Evolutionary conservation across 2,113 vertebrate species (phyloP).

Genomic region (Tupaia tana): DNA sequence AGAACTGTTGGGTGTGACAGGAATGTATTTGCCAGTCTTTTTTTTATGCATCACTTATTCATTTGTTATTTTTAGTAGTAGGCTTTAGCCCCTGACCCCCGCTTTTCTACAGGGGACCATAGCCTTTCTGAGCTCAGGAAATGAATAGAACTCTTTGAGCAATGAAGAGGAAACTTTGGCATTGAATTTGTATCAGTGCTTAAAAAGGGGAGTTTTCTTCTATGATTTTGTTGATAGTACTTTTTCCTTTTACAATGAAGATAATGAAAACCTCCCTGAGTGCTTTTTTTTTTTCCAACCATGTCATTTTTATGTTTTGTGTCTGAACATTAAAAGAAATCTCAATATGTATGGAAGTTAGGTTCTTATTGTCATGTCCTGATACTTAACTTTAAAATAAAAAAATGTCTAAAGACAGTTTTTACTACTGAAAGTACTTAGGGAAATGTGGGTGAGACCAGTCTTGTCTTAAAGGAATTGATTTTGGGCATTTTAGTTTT

Average conservation of each 20-base stretch:
- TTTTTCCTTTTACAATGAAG: conserved; percentile 25
- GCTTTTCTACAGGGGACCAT: background rate
- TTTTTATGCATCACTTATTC: background rate
- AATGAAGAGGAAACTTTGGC: background rate
- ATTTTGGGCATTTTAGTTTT: conserved; percentile 82
- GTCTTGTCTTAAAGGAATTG: conserved; percentile 78
- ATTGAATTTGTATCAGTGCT: background rate
- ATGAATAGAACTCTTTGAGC: background rate
- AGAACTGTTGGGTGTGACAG: background rate
- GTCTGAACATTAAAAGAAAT: background rate
- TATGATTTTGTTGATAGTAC: conserved; percentile 34
- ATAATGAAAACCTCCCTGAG: background rate
- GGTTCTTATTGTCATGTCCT: conserved; percentile 70
- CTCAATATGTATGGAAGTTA: conserved; percentile 61
- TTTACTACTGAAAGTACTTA: conserved; percentile 77
- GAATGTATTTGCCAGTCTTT: background rate
- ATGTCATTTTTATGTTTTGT: background rate
- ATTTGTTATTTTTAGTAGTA: conserved; percentile 35
- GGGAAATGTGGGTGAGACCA: conserved; percentile 64
- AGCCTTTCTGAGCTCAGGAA: conserved; percentile 4
- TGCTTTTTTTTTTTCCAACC: background rate
- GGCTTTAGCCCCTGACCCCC: too few species aligned
- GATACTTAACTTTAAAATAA: conserved; percentile 71
- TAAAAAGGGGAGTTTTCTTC: background rate
- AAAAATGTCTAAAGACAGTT: conserved; percentile 63